These are phyloP conservation scores for Neoarius graeffei DNA, from an alignment of 2,113 vertebrate species.

Conservation along the genomic window DNA sequence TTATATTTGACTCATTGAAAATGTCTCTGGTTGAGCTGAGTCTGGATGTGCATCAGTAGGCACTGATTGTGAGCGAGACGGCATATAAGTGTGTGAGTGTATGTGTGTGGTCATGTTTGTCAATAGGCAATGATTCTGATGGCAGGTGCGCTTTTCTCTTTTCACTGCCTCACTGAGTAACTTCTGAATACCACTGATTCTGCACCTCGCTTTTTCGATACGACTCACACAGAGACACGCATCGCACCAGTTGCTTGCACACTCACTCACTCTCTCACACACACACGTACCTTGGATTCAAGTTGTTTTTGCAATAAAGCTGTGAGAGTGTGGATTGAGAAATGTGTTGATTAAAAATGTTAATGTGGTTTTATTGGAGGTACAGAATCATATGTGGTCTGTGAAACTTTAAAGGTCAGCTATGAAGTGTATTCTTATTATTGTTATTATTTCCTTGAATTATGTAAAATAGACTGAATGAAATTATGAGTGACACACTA, in stretches of 20 bases:
- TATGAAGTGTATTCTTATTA: neutral
- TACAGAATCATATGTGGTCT: neutral
- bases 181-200: slow-evolving; percentile 53
- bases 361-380: neutral
- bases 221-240: slow-evolving; percentile 2
- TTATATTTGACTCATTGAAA: slow-evolving; percentile 6
- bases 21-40: neutral
- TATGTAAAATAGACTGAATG: neutral
- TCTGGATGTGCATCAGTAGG: slow-evolving; percentile 14
- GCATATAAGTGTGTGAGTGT: slow-evolving; percentile 12
- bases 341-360: neutral
- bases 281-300: neutral
- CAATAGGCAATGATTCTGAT: slow-evolving; percentile 48
- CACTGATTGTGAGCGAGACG: neutral
- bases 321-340: neutral
- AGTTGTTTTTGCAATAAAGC: neutral
- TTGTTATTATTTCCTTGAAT: neutral
- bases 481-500: neutral
- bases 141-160: slow-evolving; percentile 53
- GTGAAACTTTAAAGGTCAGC: neutral
- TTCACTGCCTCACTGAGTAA: slow-evolving; percentile 39
- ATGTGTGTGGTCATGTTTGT: slow-evolving; percentile 38
- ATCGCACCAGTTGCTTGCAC: neutral
- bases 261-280: slow-evolving; percentile 12
- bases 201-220: slow-evolving; percentile 28